Evolutionary conservation across 1,140 invertebrate genomes (phyloP).

Genomic region (Zelostemma sp.): DNA sequence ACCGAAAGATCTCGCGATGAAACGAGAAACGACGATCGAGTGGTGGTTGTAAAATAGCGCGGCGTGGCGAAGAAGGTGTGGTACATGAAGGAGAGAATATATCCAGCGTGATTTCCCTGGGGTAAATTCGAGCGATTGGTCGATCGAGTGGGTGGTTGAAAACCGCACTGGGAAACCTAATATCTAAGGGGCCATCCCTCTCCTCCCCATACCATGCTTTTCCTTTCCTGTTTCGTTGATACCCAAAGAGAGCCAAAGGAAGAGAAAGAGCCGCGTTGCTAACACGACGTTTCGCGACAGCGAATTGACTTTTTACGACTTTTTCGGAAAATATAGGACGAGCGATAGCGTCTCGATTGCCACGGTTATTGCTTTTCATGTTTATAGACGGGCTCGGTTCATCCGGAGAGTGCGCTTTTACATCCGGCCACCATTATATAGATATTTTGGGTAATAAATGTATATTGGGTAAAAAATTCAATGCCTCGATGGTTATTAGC

Average conservation of each 20-base stretch:
- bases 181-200: constrained; percentile 61
- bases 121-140: constrained; percentile 68
- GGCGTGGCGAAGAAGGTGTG: constrained; percentile 37
- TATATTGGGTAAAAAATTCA: too few relatives aligned
- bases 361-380: constrained; percentile 10
- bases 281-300: constrained; percentile 28
- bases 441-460: too few relatives aligned
- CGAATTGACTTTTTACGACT: constrained; percentile 15
- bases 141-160: constrained; percentile 69
- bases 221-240: constrained; percentile 40
- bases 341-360: constrained; percentile 4
- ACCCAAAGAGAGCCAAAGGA: constrained; percentile 22
- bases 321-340: constrained; percentile 5
- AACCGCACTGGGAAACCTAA: constrained; percentile 69
- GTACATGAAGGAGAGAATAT: constrained; percentile 55
- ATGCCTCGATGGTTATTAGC: too few relatives aligned
- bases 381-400: neutral
- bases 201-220: constrained; percentile 40
- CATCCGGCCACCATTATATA: too few relatives aligned
- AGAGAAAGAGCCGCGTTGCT: constrained; percentile 28
- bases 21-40: constrained; percentile 25
- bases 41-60: constrained; percentile 36
- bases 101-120: constrained; percentile 69
- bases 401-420: neutral
- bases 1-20: neutral